These are phyloP conservation scores for Eristalis intricaria DNA, from an alignment of 2,888 invertebrate species.

Conservation along the genomic window DNA sequence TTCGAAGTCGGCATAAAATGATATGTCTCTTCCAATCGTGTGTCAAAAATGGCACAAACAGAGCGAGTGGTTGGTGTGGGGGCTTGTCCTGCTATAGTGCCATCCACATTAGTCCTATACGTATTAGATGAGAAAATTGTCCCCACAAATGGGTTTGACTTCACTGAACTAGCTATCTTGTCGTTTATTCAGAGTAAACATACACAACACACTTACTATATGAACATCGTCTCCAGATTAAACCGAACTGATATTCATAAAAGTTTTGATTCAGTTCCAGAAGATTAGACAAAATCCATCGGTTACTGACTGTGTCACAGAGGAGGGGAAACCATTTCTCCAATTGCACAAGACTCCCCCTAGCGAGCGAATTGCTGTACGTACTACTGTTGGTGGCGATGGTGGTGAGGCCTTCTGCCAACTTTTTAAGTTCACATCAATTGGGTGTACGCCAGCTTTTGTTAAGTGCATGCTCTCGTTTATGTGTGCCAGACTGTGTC, in stretches of 20 bases:
- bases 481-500: constrained; percentile 9
- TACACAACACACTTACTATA: too few species aligned
- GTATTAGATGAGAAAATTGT: too few species aligned
- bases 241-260: constrained; percentile 8
- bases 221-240: too few species aligned
- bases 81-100: too few species aligned
- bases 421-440: constrained; percentile 68
- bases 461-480: constrained; percentile 14
- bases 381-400: neutral
- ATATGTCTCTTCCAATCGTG: too few species aligned
- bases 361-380: neutral
- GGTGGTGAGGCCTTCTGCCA: constrained; percentile 54
- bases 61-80: too few species aligned
- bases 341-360: neutral
- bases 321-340: neutral
- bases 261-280: constrained; percentile 55
- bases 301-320: neutral
- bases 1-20: too few species aligned
- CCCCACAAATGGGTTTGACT: too few species aligned
- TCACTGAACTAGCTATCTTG: too few species aligned
- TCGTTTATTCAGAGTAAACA: too few species aligned
- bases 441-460: constrained; percentile 70
- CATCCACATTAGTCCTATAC: too few species aligned
- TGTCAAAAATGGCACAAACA: too few species aligned
- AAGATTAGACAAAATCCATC: constrained; percentile 47